Conservation (phyloP, 2,888 invertebrate genomes). For the Dicycla oo region DNA sequence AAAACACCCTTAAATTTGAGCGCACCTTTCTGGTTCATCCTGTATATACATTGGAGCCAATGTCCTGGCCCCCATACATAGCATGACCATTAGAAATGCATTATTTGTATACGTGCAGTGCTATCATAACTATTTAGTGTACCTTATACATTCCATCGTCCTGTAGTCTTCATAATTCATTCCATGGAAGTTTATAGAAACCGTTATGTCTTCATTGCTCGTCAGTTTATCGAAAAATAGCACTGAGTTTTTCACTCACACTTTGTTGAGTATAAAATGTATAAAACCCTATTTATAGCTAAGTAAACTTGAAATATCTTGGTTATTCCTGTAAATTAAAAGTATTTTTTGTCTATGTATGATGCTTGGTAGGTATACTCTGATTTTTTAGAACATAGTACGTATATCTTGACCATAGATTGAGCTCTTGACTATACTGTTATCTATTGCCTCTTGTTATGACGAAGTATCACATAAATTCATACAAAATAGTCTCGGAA, state of each 20-base stretch:
- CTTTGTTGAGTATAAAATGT: constrained; percentile 21
- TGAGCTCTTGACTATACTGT: constrained; percentile 26
- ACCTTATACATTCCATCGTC: constrained; percentile 51
- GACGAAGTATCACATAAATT: constrained; percentile 17
- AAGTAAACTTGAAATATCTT: constrained; percentile 22
- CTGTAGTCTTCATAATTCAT: constrained; percentile 53
- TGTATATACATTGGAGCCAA: constrained; percentile 54
- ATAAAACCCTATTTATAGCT: neutral
- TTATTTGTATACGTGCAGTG: constrained; percentile 63
- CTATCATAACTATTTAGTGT: constrained; percentile 42
- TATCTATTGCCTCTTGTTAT: constrained; percentile 19
- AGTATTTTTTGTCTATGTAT: constrained; percentile 19
- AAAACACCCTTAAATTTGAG: no score
- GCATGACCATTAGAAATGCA: constrained; percentile 73
- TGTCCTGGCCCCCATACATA: constrained; percentile 62
- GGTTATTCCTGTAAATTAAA: constrained; percentile 10
- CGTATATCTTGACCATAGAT: constrained; percentile 34
- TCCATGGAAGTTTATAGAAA: constrained; percentile 44
- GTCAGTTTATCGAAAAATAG: constrained; percentile 4
- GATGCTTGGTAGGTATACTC: constrained; percentile 38
- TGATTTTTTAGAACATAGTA: constrained; percentile 4
- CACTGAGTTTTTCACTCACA: constrained; percentile 1
- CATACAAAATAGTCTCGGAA: constrained; percentile 15
- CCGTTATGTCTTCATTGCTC: constrained; percentile 36
- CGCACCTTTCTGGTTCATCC: no score